Base-by-base conservation (phyloP, 2,113 vertebrate genomes). In the Cyanoramphus novaezelandiae region DNA sequence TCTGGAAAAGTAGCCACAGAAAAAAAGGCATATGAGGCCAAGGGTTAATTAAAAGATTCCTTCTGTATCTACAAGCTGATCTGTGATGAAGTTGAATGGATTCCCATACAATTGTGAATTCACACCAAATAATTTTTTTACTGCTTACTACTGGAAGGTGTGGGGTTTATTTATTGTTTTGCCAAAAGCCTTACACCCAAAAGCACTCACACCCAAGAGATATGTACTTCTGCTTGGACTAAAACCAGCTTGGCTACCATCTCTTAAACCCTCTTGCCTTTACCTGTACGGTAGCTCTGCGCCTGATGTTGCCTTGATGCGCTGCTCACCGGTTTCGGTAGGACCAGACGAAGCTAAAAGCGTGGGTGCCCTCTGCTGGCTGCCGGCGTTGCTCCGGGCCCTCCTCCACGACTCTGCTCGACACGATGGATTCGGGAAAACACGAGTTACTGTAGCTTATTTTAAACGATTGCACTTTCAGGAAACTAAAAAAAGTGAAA, bases 291-390 rank as follows among this genome's bases (percentile, higher is more conserved):
- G 57, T 39, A 62, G 62, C 77, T 6, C 4, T 8, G 2, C 0
- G 2, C n/a, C 57, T 39, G 28, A 1, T 19, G 17, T 14, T 46
- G n/a, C 44, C 28, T 24, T 39, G 43, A 12, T 13, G 0, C 16
- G 0, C 33, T 17, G 57, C 33, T 24, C 55, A 0, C 14, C 2
- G 4, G 17, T 28, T 33, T 16, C 46, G 3, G 29, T 1, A 17
- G 31, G 67, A 14, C 4, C 12, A 10, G 47, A n/a, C 41, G 20
- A 70, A 64, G 90, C 35, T 46, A 71, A 91, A 86, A 93, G 39
- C 95, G 1, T 31, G 89, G 90, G 98, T 97, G 90, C 98, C 98
- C 98, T 97, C 98, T 98, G 52, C 97, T 97, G 98, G 97, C 46
- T 25, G 16, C 86, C 57, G 94, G 13, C 9, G 55, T 19, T 39